Evolutionary conservation across 1,140 invertebrate species (phyloP).

Genomic region (Psilanteris sp.): DNA sequence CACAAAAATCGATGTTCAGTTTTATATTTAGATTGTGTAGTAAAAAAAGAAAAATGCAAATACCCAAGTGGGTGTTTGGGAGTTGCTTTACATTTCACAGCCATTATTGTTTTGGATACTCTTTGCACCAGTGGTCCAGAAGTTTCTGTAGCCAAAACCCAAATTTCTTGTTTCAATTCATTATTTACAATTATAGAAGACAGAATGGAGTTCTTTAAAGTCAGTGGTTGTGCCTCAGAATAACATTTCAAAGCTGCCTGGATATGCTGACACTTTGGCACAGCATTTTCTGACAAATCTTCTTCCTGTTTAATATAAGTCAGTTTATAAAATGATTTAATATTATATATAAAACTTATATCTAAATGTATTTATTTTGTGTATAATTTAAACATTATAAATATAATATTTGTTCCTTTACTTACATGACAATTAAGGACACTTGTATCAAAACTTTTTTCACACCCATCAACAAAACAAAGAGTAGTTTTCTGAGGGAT

Average conservation of each 20-base stretch:
- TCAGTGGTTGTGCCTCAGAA: slow-evolving; percentile 83
- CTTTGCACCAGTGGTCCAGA: slow-evolving; percentile 87
- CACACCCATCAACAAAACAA: slow-evolving; percentile 86
- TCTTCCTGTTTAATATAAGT: slow-evolving; percentile 76
- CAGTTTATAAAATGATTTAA: too few relatives aligned
- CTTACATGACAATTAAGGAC: slow-evolving; percentile 82
- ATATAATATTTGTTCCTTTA: too few relatives aligned
- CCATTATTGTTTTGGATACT: slow-evolving; percentile 88
- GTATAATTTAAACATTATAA: too few relatives aligned
- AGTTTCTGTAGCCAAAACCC: slow-evolving; percentile 83
- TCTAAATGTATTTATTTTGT: too few relatives aligned
- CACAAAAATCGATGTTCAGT: slow-evolving; percentile 84
- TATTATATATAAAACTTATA: too few relatives aligned
- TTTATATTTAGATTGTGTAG: slow-evolving; percentile 80
- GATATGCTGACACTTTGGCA: slow-evolving; percentile 84
- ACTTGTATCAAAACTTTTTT: slow-evolving; percentile 81
- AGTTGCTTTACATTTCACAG: slow-evolving; percentile 86
- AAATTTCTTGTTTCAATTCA: slow-evolving; percentile 85
- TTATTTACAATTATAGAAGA: slow-evolving; percentile 83
- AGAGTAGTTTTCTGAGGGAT: slow-evolving; percentile 81
- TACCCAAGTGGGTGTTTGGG: slow-evolving; percentile 87
- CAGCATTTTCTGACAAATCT: slow-evolving; percentile 64
- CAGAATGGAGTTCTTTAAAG: slow-evolving; percentile 84
- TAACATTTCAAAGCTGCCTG: slow-evolving; percentile 85
- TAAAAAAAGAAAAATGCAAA: slow-evolving; percentile 86